A percentile compares a stretch with the other conserved stretches of the same genome.
phyloP scores from a whole-genome alignment of 2,113 vertebrate genomes.

The Mastomys coucha region DNA sequence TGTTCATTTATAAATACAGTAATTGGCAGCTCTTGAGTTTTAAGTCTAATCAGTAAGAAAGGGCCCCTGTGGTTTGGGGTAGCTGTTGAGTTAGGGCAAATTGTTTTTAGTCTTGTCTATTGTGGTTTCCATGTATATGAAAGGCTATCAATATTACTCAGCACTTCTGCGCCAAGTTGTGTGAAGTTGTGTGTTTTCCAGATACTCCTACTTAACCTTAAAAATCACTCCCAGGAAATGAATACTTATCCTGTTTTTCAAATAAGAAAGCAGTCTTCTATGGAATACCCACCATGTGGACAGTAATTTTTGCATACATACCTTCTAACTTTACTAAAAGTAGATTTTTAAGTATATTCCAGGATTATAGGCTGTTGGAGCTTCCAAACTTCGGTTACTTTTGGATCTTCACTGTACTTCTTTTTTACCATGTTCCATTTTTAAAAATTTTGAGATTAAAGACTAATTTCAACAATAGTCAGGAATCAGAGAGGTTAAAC shows the following conservation, averaged over 20 bases:
- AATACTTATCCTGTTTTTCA: neutral
- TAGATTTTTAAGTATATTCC: neutral
- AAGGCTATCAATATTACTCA: slow-evolving; percentile 13
- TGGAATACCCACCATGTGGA: neutral
- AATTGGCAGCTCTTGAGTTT: neutral
- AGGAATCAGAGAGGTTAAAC: neutral
- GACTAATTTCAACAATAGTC: slow-evolving; percentile 12
- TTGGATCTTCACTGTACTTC: neutral
- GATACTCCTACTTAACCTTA: neutral
- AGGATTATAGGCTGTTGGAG: neutral
- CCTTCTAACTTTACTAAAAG: neutral
- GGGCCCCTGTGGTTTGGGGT: neutral
- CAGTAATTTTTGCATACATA: neutral
- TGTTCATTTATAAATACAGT: neutral
- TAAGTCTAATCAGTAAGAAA: slow-evolving; percentile 7
- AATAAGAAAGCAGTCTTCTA: neutral
- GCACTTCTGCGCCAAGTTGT: neutral
- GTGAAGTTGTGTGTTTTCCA: neutral
- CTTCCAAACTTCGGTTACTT: neutral
- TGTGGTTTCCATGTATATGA: neutral
- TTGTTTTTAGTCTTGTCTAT: slow-evolving; percentile 1
- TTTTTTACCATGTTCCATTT: slow-evolving; percentile 29
- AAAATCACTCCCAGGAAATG: slow-evolving; percentile 8
- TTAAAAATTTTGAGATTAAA: neutral
- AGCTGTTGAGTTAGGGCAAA: neutral